Evolutionary conservation across 2,888 invertebrate species (phyloP), one percentile per base, ranked within the genome.

Genomic region (Cheilosia variabilis): DNA sequence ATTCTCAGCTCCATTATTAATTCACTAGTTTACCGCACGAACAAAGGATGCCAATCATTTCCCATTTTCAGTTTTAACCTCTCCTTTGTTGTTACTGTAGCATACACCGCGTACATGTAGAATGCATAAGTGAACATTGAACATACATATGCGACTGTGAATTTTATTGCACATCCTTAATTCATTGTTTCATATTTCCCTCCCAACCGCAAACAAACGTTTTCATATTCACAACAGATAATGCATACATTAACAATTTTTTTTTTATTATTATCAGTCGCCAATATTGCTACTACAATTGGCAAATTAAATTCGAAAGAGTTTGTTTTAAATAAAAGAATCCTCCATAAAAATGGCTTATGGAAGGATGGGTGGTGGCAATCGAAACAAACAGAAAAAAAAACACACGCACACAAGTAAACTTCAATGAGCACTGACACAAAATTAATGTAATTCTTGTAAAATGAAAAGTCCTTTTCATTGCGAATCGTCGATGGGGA

Each of bases 211-310:
- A 63, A 71, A 45, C 34, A 65, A 76, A 76, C 41, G 52, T 53
- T 60, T 76, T 60, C 53, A 53, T 45, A 60, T 76, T 50, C 69
- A 66, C 60, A 62, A 13, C 45, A 60, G 45, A 63, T 69, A 75
- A 69, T 63, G 65, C 31, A 53, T n/a, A 9, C 69, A 19, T 69
- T 65, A 58, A 47, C 55, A 4, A 53, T 41, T 58, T 37, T 69
- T 75, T 47, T 47, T 10, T 10, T 4, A 34, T 58, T 57, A 80
- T 60, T 76, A 71, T 66, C 47, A 65, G 34, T 50, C 34, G 22
- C 53, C 53, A 65, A 76, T 84, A 76, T 75, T 69, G 52, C 45
- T 45, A 17, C 50, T 63, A 50, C 57, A 80, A 71, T 69, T 75
- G 72, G 50, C 37, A 63, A 73, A 73, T 79, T 69, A 78, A 83